Percentiles rank a stretch among this genome's conserved stretches.
These are phyloP conservation scores for Yponomeuta sedellus DNA, from an alignment of 2,888 invertebrate species.

Conservation along the genomic window DNA sequence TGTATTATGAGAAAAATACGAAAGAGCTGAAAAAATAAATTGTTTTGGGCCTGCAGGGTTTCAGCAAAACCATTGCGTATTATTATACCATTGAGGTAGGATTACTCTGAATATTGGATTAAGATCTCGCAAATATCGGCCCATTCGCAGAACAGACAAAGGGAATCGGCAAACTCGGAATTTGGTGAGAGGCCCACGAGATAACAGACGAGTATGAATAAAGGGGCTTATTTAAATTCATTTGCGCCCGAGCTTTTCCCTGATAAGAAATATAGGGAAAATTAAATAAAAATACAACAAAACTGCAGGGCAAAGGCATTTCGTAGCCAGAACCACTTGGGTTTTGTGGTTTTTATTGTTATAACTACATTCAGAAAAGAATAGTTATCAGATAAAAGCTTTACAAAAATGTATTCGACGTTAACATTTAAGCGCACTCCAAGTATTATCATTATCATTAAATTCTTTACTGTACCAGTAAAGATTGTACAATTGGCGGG, in stretches of 20 bases:
- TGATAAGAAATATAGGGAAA: background rate
- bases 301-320: no score
- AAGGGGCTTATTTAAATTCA: slow-evolving; percentile 9
- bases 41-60: background rate
- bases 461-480: no score
- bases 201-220: slow-evolving; percentile 1
- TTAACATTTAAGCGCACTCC: no score
- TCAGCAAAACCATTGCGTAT: background rate
- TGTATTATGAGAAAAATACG: no score
- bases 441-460: no score
- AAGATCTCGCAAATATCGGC: background rate
- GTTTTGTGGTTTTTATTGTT: no score
- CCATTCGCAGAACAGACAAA: slow-evolving; percentile 15
- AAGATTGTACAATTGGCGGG: no score
- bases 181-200: background rate
- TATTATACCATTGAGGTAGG: background rate
- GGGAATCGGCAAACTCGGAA: background rate
- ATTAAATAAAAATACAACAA: background rate
- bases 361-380: no score
- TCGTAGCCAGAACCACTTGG: no score
- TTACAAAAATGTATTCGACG: no score
- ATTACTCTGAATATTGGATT: background rate
- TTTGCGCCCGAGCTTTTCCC: background rate
- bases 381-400: no score
- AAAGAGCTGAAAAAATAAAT: background rate